phyloP scores from a whole-genome alignment of 2,797 vertebrate species.

The Scarus forsteni region DNA sequence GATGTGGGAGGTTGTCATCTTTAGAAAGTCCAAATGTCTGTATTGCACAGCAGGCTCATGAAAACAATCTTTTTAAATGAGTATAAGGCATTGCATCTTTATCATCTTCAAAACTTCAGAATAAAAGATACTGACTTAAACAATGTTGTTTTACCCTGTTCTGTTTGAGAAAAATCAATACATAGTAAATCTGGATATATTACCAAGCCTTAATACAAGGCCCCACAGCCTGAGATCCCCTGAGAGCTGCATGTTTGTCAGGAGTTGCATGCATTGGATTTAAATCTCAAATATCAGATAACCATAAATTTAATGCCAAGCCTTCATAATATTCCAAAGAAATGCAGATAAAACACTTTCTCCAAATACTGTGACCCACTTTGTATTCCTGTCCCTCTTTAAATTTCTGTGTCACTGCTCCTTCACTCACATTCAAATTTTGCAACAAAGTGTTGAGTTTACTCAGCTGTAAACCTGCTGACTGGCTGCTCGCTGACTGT shows the following conservation, averaged over 20 bases:
- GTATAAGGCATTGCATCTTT: too few relatives aligned
- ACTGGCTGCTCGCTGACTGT: conserved; percentile 42
- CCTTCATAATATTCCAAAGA: not conserved
- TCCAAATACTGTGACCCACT: conserved; percentile 10
- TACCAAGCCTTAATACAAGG: too few relatives aligned
- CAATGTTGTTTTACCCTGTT: too few relatives aligned
- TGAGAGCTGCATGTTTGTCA: not conserved
- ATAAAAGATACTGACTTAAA: too few relatives aligned
- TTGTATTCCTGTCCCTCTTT: conserved; percentile 4
- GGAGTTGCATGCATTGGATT: not conserved
- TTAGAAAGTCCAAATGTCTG: too few relatives aligned
- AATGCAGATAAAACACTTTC: not conserved
- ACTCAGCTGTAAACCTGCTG: conserved; percentile 53
- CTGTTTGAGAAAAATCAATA: too few relatives aligned
- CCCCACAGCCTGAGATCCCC: not conserved
- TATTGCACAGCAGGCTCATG: too few relatives aligned
- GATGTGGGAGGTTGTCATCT: too few relatives aligned
- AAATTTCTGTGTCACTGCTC: conserved; percentile 30
- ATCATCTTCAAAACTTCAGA: too few relatives aligned
- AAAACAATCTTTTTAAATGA: too few relatives aligned
- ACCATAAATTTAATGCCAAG: not conserved
- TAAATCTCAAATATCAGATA: conserved; percentile 10
- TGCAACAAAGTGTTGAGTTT: conserved; percentile 41
- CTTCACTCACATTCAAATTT: conserved; percentile 47
- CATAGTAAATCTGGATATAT: too few relatives aligned